Base-by-base conservation (phyloP, 2,797 vertebrate genomes). In the Eulemur coronatus region DNA sequence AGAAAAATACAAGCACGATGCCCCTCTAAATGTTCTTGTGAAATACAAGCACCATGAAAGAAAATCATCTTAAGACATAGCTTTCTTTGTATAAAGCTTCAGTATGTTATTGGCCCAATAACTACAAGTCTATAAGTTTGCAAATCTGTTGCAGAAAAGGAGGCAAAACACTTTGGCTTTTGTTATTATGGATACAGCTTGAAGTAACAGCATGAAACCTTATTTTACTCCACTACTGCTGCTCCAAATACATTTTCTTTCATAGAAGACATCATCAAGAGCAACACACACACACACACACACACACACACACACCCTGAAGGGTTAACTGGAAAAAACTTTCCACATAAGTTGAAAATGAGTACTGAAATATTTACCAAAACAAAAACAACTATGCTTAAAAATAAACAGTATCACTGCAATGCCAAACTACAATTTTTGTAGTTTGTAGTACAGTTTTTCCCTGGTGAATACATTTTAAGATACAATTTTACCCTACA, bases 151-250 rank as follows among this genome's bases (percentile, higher is more conserved):
- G 33, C 73, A 3, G 50, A 80, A 85, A 96, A 81, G 89, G 84
- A 84, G 35, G 24, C 70, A 96, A 76, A 97, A 97, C 80, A 95
- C 55, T 81, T 1, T 43, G 67, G 61, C 3, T 97, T 93, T 95
- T 96, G 28, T 75, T 33, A 92, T 94, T 97, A 95, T 52, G 80
- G 81, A 94, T 91, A 70, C 43, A 95, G 94, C 59, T 85, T 93
- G 46, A 98, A 98, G 92, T 82, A 96, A 91, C 84, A 95, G 78
- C 88, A 97, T 0, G 8, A 96, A 98, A 96, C 95, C 79, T 92
- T 91, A 97, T 55, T 97, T 81, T 89, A n/a, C 55, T 91, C 35
- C 43, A 93, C 28, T 85, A 52, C 43, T 96, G n/a, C 28, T 87
- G 61, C 89, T 96, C 24, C 63, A 95, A 89, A 95, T 80, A 91